Evolutionary conservation across 2,888 invertebrate species (phyloP), one percentile per base, ranked within the genome.

Genomic region (Polyploca ridens): DNA sequence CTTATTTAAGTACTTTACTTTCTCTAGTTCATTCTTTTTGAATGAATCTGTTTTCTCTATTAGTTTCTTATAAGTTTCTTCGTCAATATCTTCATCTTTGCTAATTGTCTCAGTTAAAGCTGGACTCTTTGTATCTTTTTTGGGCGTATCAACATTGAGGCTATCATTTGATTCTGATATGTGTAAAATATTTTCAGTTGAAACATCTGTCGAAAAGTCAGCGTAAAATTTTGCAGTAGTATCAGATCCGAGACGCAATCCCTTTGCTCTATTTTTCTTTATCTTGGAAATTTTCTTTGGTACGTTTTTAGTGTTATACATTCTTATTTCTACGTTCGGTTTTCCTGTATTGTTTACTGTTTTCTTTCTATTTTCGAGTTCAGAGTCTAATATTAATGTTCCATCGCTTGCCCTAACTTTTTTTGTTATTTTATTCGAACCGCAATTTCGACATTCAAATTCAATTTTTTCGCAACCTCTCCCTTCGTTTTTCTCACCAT

Each of bases 211-310:
- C 8, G 93, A 93, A 63, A 96, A 91, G 74, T 96, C 95, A 10
- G 95, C 96, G 77, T 96, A 96, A 83, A 96, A 96, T 73, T 95
- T 96, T 0, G 96, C 95, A 0, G 95, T 95, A 44, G 95, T 95
- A 62, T 94, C 94, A 13, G 89, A 80, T 10, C 88, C 90, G 1
- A 91, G 74, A 46, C 95, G 93, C 35, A 93, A 83, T 10, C 94
- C 91, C 78, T 95, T 95, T 62, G 95, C 95, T 75, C 96, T 95
- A 72, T 95, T 96, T 80, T 96, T 96, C 79, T 96, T 96, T 62
- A 96, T 84, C 82, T 95, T 96, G n/a, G 95, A 95, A 76, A 96
- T 96, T 83, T 96, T 95, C 88, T 96, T 96, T 82, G 96, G 96
- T 85, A 96, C 93, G 14, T 96, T 95, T 91, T 96, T 96, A 58